These are phyloP conservation scores for Neoarius graeffei DNA, from an alignment of 2,113 vertebrate species.

Conservation along the genomic window DNA sequence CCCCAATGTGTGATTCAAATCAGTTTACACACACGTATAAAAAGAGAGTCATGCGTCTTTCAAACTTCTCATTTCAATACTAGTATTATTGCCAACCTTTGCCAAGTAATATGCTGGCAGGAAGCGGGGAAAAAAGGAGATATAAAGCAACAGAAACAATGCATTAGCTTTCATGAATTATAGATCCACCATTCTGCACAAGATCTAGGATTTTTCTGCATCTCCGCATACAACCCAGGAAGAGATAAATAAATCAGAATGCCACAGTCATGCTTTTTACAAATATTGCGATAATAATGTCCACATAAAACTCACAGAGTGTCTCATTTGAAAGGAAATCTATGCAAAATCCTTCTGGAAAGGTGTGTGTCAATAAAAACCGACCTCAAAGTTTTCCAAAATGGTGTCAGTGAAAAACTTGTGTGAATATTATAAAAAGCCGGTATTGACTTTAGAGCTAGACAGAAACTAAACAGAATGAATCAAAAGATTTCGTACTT, in stretches of 20 bases:
- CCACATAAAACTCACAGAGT: constrained; percentile 67
- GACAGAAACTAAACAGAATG: background rate
- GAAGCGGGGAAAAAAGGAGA: constrained; percentile 54
- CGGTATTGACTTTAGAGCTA: background rate
- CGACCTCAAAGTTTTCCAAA: background rate
- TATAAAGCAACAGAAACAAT: constrained; percentile 79
- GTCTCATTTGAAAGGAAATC: constrained; percentile 54
- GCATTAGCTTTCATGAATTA: constrained; percentile 79
- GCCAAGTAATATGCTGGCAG: constrained; percentile 64
- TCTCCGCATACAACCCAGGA: constrained; percentile 67
- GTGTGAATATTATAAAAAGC: background rate
- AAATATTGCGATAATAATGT: constrained; percentile 65
- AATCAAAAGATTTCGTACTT: background rate
- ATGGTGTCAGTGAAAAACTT: constrained; percentile 18
- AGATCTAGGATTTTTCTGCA: constrained; percentile 63
- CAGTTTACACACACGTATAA: constrained; percentile 73
- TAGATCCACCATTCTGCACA: constrained; percentile 67
- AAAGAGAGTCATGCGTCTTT: constrained; percentile 73
- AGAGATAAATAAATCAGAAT: constrained; percentile 71
- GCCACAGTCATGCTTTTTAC: constrained; percentile 63
- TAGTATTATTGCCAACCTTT: constrained; percentile 78
- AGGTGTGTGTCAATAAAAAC: constrained; percentile 40
- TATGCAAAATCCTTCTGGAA: constrained; percentile 57
- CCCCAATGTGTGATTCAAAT: constrained; percentile 80
- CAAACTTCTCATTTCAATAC: constrained; percentile 79